Base-by-base conservation (phyloP, 2,888 invertebrate species). In the Apamea epomidion region DNA sequence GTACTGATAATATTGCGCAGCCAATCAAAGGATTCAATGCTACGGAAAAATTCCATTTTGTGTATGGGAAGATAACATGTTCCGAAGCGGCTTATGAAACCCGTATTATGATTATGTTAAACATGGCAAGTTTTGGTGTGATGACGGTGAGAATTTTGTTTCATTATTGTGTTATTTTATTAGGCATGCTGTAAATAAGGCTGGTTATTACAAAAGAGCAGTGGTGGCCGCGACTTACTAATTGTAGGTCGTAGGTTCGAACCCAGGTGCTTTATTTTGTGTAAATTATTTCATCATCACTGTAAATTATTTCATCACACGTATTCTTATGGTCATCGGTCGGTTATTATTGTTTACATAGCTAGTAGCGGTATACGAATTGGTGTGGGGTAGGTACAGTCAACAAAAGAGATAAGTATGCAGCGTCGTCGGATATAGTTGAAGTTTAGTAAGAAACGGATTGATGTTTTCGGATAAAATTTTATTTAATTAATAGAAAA, bases 121-220 rank as follows among this genome's bases (percentile, higher is more conserved):
- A 0, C 12, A 0, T 0, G 4, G 4, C 12, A 14, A 32, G 0
- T 0, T 0, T 18, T 16, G 1, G 6, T 51, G 3, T 65, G 0
- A 18, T 62, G 70, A 48, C 12, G 86, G 86, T 86, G 73, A 84
- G 86, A 3, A 18, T 71, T 14, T 21, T 42, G 48, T 42, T 32
- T 12, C 12, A 0, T 45, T 65, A 21, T 42, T 21, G 0, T 78
- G 18, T n/a, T 29, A 14, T 42, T 48, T 21, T 29, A 14, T 42
- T 48, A 60, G 6, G 70, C 51, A 70, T 42, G 82, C n/a, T 80
- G 16, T 77, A 60, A 32, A 76, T 32, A 48, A 76, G 76, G 8
- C 0, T 42, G 0, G 25, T 32, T 16, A 8, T 29, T 21, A 5
- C 16, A 69, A 16, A 58, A n/a, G 58, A 58, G 25, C 58, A n/a